Evolutionary conservation across 2,113 vertebrate genomes (phyloP).

Genomic region (Thermophis baileyi): DNA sequence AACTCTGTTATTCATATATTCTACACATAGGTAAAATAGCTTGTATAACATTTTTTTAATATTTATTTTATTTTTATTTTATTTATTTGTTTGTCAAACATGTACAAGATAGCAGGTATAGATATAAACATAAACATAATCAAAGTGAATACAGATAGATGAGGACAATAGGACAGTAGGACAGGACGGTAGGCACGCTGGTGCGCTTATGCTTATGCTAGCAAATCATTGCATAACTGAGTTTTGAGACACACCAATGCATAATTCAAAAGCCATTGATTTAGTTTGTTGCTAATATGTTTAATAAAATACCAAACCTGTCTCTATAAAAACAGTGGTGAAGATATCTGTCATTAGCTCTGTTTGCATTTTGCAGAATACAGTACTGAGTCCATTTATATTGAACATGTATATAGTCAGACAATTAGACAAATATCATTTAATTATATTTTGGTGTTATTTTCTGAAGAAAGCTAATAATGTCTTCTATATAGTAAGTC

Average conservation of each 20-base stretch:
- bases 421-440: conserved; percentile 1
- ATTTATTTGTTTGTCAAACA: too few relatives aligned
- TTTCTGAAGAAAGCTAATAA: background rate
- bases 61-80: too few relatives aligned
- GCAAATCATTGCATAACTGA: background rate
- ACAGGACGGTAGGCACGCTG: too few relatives aligned
- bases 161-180: too few relatives aligned
- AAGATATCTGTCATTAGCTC: background rate
- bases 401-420: background rate
- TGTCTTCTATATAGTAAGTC: background rate
- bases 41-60: background rate
- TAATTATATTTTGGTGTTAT: background rate
- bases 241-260: background rate
- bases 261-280: background rate
- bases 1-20: background rate
- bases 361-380: conserved; percentile 9
- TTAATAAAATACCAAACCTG: conserved; percentile 10
- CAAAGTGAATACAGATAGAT: too few relatives aligned
- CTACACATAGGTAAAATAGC: background rate
- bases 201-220: too few relatives aligned
- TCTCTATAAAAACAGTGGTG: conserved; percentile 1
- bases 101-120: too few relatives aligned
- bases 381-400: background rate
- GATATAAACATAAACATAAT: too few relatives aligned
- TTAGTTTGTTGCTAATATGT: background rate